Evolutionary conservation across 2,888 invertebrate genomes (phyloP), one percentile per base, ranked within the genome.

Genomic region (Neria commutata): DNA sequence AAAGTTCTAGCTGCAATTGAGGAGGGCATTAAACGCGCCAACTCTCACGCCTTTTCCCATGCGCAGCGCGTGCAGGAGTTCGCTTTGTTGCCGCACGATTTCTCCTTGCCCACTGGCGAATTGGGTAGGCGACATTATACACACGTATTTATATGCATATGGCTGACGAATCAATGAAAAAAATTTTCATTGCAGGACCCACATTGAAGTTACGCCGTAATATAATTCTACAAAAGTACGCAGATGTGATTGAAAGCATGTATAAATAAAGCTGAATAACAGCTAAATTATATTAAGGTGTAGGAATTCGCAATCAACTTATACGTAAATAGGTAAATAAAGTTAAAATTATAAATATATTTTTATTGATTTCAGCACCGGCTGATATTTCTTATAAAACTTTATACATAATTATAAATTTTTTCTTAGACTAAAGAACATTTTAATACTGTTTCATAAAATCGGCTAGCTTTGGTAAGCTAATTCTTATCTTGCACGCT

Each of bases 41-140:
- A 96, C 81, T 83, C 83, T 52, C 84, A 87, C 54, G 89, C 94
- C n/a, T 89, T 90, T 53, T 95, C 94, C 0, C 91, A 91, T 78
- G 95, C 95, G 21, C 92, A 94, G 73, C 89, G 86, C 75, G 86
- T 96, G 56, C 94, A 95, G 81, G 95, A 95, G 77, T 92, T 94
- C 83, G 83, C 87, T 1, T 85, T 96, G 54, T 83, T 96, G 53
- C 92, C 94, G 0, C 85, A 84, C 33, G 95, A 96, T 80, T 95
- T 96, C 81, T 92, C 94, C 3, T 83, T 93, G 62, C 84, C 88
- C 37, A 91, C 92, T 3, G 95, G 93, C 58, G 96, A 96, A 85
- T 83, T 89, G 88, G 80, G 75, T 75, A 61, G 67, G 60, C 2
- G 11, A 29, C 34, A 50, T 40, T 26, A 25, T 25, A 34, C 11